A percentile compares a stretch with the other conserved stretches of the same genome.
Evolutionary conservation across 2,113 vertebrate species (phyloP).

Genomic region (Cygnus buccinator): DNA sequence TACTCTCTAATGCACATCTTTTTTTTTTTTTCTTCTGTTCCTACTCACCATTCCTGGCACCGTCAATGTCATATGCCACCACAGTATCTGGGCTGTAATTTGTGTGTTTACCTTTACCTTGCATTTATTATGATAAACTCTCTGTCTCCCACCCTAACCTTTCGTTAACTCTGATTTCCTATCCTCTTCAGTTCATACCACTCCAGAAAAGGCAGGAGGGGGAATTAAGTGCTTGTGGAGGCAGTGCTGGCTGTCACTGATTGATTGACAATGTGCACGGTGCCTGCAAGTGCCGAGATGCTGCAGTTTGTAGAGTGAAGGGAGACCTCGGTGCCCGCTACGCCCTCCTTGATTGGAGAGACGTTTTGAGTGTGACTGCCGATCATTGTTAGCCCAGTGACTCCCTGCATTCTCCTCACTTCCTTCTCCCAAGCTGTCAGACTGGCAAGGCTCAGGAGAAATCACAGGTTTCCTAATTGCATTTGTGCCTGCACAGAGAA

Average conservation of each 20-base stretch:
- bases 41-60: not conserved
- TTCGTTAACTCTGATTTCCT: conserved; percentile 10
- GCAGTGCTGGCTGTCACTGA: conserved; percentile 39
- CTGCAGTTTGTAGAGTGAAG: conserved; percentile 5
- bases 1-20: not conserved
- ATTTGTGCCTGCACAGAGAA: conserved; percentile 38
- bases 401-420: conserved; percentile 39
- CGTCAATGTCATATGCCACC: not conserved
- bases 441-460: conserved; percentile 62
- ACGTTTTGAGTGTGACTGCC: conserved; percentile 7
- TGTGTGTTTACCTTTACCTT: conserved; percentile 16
- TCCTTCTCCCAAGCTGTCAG: conserved; percentile 62
- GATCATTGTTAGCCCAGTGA: conserved; percentile 38
- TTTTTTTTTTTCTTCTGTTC: not conserved
- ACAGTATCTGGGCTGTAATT: not conserved
- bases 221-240: not conserved
- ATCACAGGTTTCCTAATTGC: conserved; percentile 69
- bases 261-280: conserved; percentile 38
- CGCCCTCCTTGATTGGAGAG: conserved; percentile 51
- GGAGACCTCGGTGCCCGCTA: not conserved
- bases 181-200: not conserved
- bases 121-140: conserved; percentile 19
- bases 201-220: not conserved
- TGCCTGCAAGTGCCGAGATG: conserved; percentile 16
- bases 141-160: conserved; percentile 23